These are phyloP conservation scores for Bryconaethiops microstoma DNA, from an alignment of 2,797 vertebrate species.

Conservation along the genomic window DNA sequence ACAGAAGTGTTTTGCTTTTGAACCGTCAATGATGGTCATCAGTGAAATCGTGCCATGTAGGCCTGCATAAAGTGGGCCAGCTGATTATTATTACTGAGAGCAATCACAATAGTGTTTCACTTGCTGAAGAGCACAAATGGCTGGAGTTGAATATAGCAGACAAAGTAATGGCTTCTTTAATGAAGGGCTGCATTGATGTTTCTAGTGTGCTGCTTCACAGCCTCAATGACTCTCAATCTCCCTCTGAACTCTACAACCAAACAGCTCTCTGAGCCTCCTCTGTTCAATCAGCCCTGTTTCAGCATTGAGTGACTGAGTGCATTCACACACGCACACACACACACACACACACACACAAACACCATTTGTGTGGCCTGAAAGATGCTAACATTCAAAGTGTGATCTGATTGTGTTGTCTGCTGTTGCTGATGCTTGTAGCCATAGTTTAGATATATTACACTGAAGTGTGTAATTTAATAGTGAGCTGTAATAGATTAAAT, in stretches of 20 bases:
- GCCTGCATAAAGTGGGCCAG: not conserved
- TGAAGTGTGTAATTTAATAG: conserved; percentile 15
- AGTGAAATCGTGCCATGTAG: not conserved
- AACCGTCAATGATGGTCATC: not conserved
- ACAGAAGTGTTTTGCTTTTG: not conserved
- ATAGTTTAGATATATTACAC: conserved; percentile 12
- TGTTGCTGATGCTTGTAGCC: conserved; percentile 11
- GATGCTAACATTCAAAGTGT: conserved; percentile 14
- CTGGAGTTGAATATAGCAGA: not conserved
- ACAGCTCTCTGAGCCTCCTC: not conserved
- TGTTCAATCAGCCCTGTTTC: not conserved
- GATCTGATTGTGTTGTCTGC: conserved; percentile 20
- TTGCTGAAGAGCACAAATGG: not conserved
- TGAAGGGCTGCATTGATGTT: conserved; percentile 1
- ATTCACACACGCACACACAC: not conserved
- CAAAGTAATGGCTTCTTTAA: conserved; percentile 7
- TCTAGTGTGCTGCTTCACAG: not conserved
- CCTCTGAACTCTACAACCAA: not conserved
- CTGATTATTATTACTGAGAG: not conserved
- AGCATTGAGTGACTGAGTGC: conserved; percentile 1
- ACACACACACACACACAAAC: no score
- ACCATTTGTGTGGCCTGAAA: not conserved
- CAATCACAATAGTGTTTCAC: not conserved
- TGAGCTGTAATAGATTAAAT: not conserved
- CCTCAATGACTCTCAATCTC: conserved; percentile 1